A percentile compares a stretch with the other conserved stretches of the same genome.
Conservation (phyloP, 2,797 vertebrate genomes). For the Gymnoscopelus microlampas region DNA sequence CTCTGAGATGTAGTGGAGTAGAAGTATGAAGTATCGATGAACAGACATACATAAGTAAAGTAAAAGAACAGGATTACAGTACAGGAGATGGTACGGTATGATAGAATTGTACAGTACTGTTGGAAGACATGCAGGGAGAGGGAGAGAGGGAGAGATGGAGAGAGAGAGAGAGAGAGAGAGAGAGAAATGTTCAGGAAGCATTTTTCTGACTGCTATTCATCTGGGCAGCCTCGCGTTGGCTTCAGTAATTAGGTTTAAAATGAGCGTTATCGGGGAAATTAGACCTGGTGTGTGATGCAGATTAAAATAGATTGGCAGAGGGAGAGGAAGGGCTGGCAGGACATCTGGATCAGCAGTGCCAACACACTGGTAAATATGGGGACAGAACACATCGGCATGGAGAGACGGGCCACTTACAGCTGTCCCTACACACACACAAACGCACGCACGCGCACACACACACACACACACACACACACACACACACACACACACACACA, state of each 20-base stretch:
- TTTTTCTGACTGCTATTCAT: conserved; percentile 30
- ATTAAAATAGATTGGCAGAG: conserved; percentile 36
- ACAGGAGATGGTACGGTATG: too few species aligned
- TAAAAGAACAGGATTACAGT: too few species aligned
- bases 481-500: conserved; percentile 2
- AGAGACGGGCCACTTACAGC: neutral
- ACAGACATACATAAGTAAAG: too few species aligned
- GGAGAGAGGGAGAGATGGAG: neutral
- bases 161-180: neutral
- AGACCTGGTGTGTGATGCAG: conserved; percentile 21
- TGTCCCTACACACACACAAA: conserved; percentile 9
- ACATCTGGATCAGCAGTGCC: conserved; percentile 13
- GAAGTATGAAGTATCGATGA: too few species aligned
- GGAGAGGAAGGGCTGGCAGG: conserved; percentile 26
- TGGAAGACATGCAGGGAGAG: neutral
- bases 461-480: neutral
- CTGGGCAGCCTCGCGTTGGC: conserved; percentile 28
- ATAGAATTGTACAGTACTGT: neutral
- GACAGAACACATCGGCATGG: conserved; percentile 2
- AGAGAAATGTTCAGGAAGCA: too few species aligned
- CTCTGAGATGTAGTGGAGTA: too few species aligned
- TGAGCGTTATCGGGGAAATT: conserved; percentile 30
- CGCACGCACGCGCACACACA: conserved; percentile 2
- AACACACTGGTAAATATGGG: conserved; percentile 19
- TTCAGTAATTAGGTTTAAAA: conserved; percentile 48